Evolutionary conservation across 2,113 vertebrate species (phyloP).

Genomic region (Pelecanus crispus): DNA sequence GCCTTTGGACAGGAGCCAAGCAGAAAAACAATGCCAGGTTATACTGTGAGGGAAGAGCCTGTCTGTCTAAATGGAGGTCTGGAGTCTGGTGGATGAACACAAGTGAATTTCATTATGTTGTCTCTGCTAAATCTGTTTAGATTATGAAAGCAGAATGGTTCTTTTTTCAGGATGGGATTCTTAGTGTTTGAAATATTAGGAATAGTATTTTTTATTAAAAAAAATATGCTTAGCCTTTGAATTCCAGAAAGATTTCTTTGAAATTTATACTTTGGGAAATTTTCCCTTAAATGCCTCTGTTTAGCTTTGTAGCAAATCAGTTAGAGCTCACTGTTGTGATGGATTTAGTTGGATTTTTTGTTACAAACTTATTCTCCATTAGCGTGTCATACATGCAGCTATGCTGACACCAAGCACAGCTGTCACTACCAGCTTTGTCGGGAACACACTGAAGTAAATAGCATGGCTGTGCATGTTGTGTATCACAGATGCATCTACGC

Average conservation of each 20-base stretch:
- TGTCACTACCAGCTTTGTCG: background rate
- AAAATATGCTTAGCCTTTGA: background rate
- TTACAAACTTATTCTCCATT: background rate
- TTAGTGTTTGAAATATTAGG: background rate
- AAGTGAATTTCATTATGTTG: background rate
- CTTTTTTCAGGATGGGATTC: background rate
- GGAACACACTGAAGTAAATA: background rate
- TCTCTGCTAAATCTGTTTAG: background rate
- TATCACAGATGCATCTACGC: background rate
- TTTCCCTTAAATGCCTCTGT: background rate
- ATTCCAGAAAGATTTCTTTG: background rate
- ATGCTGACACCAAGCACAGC: background rate
- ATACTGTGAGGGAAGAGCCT: background rate
- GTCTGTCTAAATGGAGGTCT: background rate
- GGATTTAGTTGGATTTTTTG: background rate
- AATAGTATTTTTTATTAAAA: background rate
- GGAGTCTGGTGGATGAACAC: background rate
- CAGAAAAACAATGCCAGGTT: background rate
- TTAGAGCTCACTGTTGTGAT: background rate
- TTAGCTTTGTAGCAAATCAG: background rate
- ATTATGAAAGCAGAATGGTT: background rate
- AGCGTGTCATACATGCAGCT: background rate
- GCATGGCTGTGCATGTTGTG: background rate
- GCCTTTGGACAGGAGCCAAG: background rate
- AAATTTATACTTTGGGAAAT: background rate